Evolutionary conservation across 2,797 vertebrate species (phyloP).

Genomic region (Tachyglossus aculeatus): DNA sequence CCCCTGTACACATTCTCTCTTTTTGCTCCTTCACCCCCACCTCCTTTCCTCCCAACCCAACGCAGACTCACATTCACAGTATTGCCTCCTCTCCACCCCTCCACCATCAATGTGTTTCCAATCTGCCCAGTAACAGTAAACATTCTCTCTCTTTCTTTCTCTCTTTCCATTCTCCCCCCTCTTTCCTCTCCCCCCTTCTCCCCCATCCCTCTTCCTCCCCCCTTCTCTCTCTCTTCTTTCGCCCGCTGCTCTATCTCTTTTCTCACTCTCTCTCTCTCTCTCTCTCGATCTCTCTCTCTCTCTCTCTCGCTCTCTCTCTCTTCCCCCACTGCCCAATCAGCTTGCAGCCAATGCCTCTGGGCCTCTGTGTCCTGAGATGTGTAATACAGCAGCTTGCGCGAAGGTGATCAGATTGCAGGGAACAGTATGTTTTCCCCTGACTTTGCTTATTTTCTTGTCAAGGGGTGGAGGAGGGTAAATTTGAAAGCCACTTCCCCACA

Average conservation of each 20-base stretch:
- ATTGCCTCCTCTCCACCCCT: neutral
- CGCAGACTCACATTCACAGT: neutral
- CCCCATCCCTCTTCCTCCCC: too few species aligned
- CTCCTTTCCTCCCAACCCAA: neutral
- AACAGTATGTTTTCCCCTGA: slow-evolving; percentile 55
- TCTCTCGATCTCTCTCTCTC: too few species aligned
- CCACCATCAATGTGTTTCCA: slow-evolving; percentile 45
- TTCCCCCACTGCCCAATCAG: slow-evolving; percentile 50
- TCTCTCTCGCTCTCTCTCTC: slow-evolving; percentile 13
- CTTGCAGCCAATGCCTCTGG: slow-evolving; percentile 6
- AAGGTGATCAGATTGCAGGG: slow-evolving; percentile 53
- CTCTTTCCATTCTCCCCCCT: too few species aligned
- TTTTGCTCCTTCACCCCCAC: neutral
- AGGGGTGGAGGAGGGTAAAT: slow-evolving; percentile 10
- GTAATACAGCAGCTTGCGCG: slow-evolving; percentile 40
- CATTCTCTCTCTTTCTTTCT: neutral
- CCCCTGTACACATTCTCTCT: slow-evolving; percentile 18
- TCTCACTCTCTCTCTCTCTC: too few species aligned
- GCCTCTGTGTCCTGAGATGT: neutral
- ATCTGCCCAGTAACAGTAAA: slow-evolving; percentile 62
- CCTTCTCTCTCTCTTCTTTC: too few species aligned
- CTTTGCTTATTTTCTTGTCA: slow-evolving; percentile 37
- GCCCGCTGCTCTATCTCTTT: too few species aligned
- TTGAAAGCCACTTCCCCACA: neutral
- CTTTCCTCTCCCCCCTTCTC: too few species aligned